Conservation (phyloP, 2,113 vertebrate genomes). For the Tor tambroides region DNA sequence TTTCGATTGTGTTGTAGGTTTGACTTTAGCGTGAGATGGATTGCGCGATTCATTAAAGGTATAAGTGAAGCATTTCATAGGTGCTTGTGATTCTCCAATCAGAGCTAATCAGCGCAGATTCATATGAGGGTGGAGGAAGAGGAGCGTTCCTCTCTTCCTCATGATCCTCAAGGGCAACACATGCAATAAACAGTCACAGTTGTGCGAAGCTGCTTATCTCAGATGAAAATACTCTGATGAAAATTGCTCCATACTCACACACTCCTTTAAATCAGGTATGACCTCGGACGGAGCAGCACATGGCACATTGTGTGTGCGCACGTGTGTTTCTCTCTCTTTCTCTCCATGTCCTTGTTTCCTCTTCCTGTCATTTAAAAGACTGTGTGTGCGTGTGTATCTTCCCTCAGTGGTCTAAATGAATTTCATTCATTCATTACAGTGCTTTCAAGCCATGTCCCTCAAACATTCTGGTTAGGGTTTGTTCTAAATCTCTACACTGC, state of each 20-base stretch:
- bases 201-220: slow-evolving; percentile 34
- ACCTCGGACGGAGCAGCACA: slow-evolving; percentile 60
- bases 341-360: not conserved
- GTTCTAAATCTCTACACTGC: not conserved
- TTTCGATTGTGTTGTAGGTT: not conserved
- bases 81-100: slow-evolving; percentile 48
- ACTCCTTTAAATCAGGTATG: slow-evolving; percentile 67
- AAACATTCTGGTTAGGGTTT: not conserved
- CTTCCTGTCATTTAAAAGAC: not conserved
- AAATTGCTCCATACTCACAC: slow-evolving; percentile 62
- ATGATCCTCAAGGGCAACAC: not conserved
- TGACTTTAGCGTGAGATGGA: not conserved
- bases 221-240: slow-evolving; percentile 65
- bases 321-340: not conserved
- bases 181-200: not conserved
- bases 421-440: not conserved
- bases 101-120: slow-evolving; percentile 53
- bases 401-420: not conserved
- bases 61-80: not conserved
- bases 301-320: slow-evolving; percentile 35
- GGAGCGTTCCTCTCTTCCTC: slow-evolving; percentile 10
- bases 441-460: not conserved
- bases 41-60: not conserved
- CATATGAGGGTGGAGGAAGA: slow-evolving; percentile 37
- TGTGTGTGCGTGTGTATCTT: not conserved